Percentiles rank a stretch among this genome's conserved stretches.
Conservation (phyloP, 1,140 invertebrate species). For the Epicauta chinensis region DNA sequence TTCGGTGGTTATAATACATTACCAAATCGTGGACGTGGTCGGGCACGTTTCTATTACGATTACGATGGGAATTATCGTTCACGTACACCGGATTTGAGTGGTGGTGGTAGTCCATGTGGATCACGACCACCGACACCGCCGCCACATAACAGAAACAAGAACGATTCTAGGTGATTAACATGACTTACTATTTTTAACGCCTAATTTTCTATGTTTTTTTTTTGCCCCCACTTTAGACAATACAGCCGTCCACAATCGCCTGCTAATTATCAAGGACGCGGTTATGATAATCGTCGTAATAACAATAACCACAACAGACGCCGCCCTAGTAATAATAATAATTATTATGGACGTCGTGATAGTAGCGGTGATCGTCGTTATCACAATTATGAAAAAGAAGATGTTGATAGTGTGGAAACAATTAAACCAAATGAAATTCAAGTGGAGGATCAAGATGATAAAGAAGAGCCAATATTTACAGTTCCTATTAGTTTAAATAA, state of each 20-base stretch:
- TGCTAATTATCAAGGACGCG: constrained; percentile 3
- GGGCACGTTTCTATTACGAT: constrained; percentile 47
- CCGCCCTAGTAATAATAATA: background rate
- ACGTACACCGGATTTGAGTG: constrained; percentile 45
- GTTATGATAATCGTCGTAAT: constrained; percentile 7
- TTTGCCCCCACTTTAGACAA: background rate
- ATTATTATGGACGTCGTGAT: no score
- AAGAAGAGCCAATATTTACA: constrained; percentile 7
- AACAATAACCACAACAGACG: background rate
- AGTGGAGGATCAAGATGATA: constrained; percentile 7
- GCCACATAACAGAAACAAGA: no score
- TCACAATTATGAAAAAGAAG: constrained; percentile 9
- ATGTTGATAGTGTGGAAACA: constrained; percentile 2
- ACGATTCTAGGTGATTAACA: no score
- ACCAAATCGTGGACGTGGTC: constrained; percentile 45
- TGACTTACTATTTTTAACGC: no score
- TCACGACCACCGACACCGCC: constrained; percentile 41
- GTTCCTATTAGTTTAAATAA: constrained; percentile 10
- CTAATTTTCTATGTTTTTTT: no score
- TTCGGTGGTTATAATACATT: constrained; percentile 46
- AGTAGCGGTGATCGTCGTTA: constrained; percentile 1
- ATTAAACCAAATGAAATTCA: background rate
- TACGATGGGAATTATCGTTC: constrained; percentile 39
- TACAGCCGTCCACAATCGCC: constrained; percentile 26
- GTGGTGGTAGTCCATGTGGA: constrained; percentile 27